phyloP scores from a whole-genome alignment of 2,797 vertebrate species.

The Microchirus variegatus region DNA sequence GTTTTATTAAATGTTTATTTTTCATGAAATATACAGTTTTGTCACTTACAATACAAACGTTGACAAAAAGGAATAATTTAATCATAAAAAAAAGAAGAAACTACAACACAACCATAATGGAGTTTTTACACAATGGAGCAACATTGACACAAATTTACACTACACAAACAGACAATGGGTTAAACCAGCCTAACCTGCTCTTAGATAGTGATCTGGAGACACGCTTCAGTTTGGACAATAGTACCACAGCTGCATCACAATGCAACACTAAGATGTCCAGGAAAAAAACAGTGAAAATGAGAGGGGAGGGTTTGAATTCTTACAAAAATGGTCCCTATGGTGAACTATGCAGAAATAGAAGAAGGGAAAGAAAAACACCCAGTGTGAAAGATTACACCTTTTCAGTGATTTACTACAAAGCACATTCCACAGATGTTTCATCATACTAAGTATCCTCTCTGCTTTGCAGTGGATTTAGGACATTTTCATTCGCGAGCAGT shows the following conservation, averaged over 20 bases:
- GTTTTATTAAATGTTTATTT: conserved; percentile 70
- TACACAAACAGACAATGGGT: conserved; percentile 31
- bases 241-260: conserved; percentile 51
- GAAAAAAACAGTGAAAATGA: conserved; percentile 18
- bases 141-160: conserved; percentile 10
- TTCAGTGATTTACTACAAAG: conserved; percentile 26
- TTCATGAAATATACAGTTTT: conserved; percentile 63
- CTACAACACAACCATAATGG: conserved; percentile 44
- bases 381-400: conserved; percentile 14
- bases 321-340: conserved; percentile 2
- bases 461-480: conserved; percentile 39
- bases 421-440: conserved; percentile 38
- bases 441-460: conserved; percentile 12
- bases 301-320: neutral
- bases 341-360: conserved; percentile 1
- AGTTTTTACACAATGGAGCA: conserved; percentile 58
- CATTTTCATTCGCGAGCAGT: conserved; percentile 12
- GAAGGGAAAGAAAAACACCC: conserved; percentile 2
- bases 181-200: conserved; percentile 45
- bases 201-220: conserved; percentile 36
- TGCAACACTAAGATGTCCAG: conserved; percentile 14
- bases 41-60: conserved; percentile 59
- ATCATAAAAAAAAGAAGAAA: conserved; percentile 51
- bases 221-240: conserved; percentile 29
- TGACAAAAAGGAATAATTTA: conserved; percentile 70